A percentile compares a stretch with the other conserved stretches of the same genome.
Evolutionary conservation across 2,888 invertebrate genomes (phyloP).

Genomic region (Stenurella melanura): DNA sequence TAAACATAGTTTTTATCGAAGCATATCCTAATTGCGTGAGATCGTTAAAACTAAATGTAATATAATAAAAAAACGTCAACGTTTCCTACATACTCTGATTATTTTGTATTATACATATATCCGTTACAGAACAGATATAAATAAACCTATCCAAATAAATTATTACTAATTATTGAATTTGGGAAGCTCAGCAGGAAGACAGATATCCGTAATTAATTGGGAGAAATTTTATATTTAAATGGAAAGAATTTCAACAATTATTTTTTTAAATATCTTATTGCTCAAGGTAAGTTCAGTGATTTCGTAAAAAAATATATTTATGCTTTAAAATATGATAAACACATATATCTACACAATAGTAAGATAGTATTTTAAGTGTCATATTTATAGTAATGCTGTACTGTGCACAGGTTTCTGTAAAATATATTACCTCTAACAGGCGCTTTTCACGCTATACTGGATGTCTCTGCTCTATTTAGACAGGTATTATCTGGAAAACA

Average conservation of each 20-base stretch:
- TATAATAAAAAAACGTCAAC: constrained; percentile 30
- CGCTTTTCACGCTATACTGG: too few species aligned
- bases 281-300: too few species aligned
- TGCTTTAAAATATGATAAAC: too few species aligned
- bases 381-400: too few species aligned
- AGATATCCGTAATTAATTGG: constrained; percentile 17
- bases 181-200: constrained; percentile 13
- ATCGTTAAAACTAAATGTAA: constrained; percentile 25
- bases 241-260: background rate
- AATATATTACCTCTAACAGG: too few species aligned
- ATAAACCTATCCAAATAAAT: background rate
- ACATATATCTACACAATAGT: too few species aligned
- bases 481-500: too few species aligned
- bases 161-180: background rate
- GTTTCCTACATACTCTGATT: constrained; percentile 35
- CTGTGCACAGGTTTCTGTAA: too few species aligned
- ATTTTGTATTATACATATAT: constrained; percentile 31
- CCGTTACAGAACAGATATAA: constrained; percentile 7
- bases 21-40: constrained; percentile 18
- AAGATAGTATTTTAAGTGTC: too few species aligned
- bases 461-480: too few species aligned
- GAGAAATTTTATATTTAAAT: constrained; percentile 15
- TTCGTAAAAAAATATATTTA: too few species aligned
- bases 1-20: constrained; percentile 12
- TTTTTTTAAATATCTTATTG: background rate